Percentiles rank a stretch among this genome's conserved stretches.
These are phyloP conservation scores for Cylas formicarius DNA, from an alignment of 1,140 invertebrate genomes.

Conservation along the genomic window DNA sequence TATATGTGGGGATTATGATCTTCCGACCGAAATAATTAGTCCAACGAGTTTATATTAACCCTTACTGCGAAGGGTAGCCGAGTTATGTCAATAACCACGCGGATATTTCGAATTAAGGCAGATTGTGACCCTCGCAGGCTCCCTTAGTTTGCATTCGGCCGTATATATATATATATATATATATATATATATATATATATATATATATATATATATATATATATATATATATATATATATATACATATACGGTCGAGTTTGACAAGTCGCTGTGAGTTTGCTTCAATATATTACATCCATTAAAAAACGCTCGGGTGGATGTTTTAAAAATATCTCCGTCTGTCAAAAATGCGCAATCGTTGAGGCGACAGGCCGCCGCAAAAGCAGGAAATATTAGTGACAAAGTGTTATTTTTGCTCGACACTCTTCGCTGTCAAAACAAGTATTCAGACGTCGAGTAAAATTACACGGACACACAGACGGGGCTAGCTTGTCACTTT, in stretches of 20 bases:
- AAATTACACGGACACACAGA: constrained; percentile 28
- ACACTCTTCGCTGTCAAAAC: constrained; percentile 27
- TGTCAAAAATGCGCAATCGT: no score
- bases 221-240: no score
- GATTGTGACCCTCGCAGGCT: constrained; percentile 32
- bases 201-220: no score
- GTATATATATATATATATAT: no score
- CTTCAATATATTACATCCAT: no score
- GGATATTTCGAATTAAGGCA: constrained; percentile 42
- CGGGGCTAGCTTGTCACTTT: constrained; percentile 31
- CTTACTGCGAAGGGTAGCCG: constrained; percentile 34
- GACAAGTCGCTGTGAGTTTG: constrained; percentile 9
- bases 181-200: no score
- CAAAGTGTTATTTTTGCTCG: constrained; percentile 31
- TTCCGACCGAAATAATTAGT: constrained; percentile 43
- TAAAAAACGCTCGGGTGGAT: no score
- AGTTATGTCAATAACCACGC: constrained; percentile 43
- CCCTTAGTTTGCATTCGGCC: constrained; percentile 14
- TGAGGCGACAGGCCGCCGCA: constrained; percentile 6
- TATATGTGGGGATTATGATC: constrained; percentile 43
- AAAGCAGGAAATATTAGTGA: constrained; percentile 30
- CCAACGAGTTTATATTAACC: constrained; percentile 42
- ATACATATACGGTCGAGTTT: constrained; percentile 8
- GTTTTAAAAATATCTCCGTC: no score
- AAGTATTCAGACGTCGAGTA: constrained; percentile 31